Base-by-base conservation (phyloP, 1,140 invertebrate genomes). In the Caenorhabditis briggsae region DNA sequence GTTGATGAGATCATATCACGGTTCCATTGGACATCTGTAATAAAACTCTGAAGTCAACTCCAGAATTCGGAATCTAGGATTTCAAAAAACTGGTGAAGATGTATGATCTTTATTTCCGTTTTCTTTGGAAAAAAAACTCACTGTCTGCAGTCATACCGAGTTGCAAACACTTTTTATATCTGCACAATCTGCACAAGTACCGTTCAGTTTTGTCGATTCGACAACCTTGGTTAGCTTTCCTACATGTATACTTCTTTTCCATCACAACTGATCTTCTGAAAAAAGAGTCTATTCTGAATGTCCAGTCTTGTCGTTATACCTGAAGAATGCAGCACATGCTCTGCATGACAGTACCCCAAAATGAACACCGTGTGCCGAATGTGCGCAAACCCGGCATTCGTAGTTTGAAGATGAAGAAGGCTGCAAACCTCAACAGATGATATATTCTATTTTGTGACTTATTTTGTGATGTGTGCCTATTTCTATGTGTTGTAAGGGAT, bases 251-350 rank as follows among this genome's bases (percentile, higher is more conserved):
- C 11, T 78, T 78, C 46, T 78, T 78, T 12, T 50, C 43, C 70
- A 78, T 78, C 18, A 78, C 70, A 7, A 78, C 46, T 23, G 70
- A 78, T 12, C 70, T 46, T 78, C 70, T 78, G 46, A 50, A 78
- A 61, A 25, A 12, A 25, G 23, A 50, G 53, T 11, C 20, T 9
- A 50, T 5, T 50, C 11, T n/a, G 8, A 0, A 11, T 50, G 7
- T 41, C 8, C 18, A 16, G 5, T 16, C 41, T 7, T n/a, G n/a
- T 50, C 12, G n/a, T 33, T 11, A 5, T 70, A 78, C 70, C 84
- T 70, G 84, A 86, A 86, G 43, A 86, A 86, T 11, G 84, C 84
- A 11, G 84, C 84, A 50, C 84, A 86, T 25, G 84, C 84, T 50
- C 84, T 70, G 46, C 84, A 86, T 18, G 84, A 86, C 50, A 86